A percentile compares a stretch with the other conserved stretches of the same genome.
Conservation (phyloP, 2,797 vertebrate species). For the Lepilemur ruficaudatus region DNA sequence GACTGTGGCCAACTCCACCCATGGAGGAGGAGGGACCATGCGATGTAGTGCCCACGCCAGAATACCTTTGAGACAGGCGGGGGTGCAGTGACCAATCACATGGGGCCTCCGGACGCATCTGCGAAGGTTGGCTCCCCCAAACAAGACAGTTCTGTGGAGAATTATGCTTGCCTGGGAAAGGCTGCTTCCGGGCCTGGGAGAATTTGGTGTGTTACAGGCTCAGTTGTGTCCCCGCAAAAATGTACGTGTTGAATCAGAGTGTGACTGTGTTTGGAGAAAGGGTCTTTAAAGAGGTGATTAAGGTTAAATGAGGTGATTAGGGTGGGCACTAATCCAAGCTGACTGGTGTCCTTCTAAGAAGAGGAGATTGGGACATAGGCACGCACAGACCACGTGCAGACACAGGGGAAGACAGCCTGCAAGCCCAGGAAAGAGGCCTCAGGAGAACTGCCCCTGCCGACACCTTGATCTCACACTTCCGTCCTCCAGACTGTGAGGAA, state of each 20-base stretch:
- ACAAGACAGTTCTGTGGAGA: neutral
- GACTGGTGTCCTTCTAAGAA: neutral
- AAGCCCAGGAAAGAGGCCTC: neutral
- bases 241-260: neutral
- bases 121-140: neutral
- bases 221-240: neutral
- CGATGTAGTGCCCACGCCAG: neutral
- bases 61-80: neutral
- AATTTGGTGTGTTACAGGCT: neutral
- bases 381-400: accelerated
- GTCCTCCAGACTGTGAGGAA: neutral
- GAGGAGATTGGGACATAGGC: neutral
- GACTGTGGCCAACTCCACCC: neutral
- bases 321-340: neutral
- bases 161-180: accelerated
- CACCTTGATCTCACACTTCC: neutral
- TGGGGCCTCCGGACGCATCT: neutral
- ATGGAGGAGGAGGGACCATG: no score
- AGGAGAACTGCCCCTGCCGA: accelerated
- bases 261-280: neutral
- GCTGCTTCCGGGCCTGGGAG: accelerated
- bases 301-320: neutral
- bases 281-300: no score
- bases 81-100: accelerated
- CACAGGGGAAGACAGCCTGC: accelerated